Conservation (phyloP, 2,113 vertebrate species). For the Bungarus multicinctus region DNA sequence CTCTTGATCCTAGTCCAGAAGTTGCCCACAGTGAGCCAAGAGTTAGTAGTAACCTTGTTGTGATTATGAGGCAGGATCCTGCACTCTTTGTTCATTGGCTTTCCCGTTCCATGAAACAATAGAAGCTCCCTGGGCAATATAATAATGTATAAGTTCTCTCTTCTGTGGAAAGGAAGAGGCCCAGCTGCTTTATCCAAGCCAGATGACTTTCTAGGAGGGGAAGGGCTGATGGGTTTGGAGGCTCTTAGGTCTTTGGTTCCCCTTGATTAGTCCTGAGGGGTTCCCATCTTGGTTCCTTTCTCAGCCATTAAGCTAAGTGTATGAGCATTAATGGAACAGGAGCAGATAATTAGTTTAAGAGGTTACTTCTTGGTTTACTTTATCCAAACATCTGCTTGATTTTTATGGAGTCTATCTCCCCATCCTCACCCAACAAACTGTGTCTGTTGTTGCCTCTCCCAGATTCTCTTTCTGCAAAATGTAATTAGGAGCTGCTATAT, state of each 20-base stretch:
- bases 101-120: neutral
- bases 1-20: neutral
- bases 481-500: slow-evolving; percentile 29
- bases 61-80: neutral
- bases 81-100: too few relatives aligned
- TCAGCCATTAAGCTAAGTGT: slow-evolving; percentile 31
- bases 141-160: neutral
- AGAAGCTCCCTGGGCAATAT: neutral
- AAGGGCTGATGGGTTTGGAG: neutral
- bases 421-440: neutral
- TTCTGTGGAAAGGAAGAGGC: neutral
- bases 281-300: slow-evolving; percentile 20
- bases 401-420: slow-evolving; percentile 40
- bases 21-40: neutral
- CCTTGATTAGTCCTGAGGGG: neutral
- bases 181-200: neutral
- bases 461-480: neutral
- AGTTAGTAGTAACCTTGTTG: neutral
- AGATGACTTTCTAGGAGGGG: neutral
- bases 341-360: slow-evolving; percentile 32
- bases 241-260: neutral
- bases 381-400: slow-evolving; percentile 62
- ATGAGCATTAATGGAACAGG: slow-evolving; percentile 1
- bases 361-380: slow-evolving; percentile 24
- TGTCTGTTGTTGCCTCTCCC: slow-evolving; percentile 16